Conservation (phyloP, 2,888 invertebrate species). For the Osmoderma eremita region DNA sequence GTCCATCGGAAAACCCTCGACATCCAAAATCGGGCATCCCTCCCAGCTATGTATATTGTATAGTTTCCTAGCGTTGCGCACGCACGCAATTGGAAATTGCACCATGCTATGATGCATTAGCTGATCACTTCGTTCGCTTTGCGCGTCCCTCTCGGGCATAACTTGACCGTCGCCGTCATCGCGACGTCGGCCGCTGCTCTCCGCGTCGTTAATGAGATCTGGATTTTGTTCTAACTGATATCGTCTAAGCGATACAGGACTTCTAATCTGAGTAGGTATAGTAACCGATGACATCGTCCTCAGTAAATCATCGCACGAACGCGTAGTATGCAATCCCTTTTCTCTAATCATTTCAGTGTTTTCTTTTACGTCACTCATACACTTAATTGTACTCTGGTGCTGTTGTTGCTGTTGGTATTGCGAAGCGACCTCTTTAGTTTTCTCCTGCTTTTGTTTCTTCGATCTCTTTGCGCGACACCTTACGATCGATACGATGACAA, state of each 20-base stretch:
- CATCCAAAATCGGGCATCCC: constrained; percentile 78
- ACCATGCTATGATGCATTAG: constrained; percentile 44
- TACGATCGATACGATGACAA: constrained; percentile 73
- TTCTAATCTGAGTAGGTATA: constrained; percentile 63
- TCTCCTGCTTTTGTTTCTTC: constrained; percentile 64
- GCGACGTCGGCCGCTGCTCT: constrained; percentile 63
- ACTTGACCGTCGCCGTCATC: constrained; percentile 60
- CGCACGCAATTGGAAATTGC: constrained; percentile 45
- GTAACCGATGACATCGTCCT: constrained; percentile 54
- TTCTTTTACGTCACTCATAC: constrained; percentile 52
- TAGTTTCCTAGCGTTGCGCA: constrained; percentile 65
- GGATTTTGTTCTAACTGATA: constrained; percentile 76
- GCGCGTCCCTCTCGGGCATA: constrained; percentile 60
- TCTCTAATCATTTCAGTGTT: constrained; percentile 54
- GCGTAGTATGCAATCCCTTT: constrained; percentile 56
- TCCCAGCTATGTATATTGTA: constrained; percentile 78
- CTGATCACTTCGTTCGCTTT: constrained; percentile 27
- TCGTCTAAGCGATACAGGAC: constrained; percentile 68
- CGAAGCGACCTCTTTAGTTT: constrained; percentile 57
- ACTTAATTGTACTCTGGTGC: constrained; percentile 55
- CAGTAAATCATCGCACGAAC: constrained; percentile 55
- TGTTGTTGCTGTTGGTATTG: constrained; percentile 64
- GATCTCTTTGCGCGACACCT: constrained; percentile 59
- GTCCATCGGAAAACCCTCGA: constrained; percentile 79
- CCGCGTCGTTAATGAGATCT: constrained; percentile 81